Percentiles rank a stretch among this genome's conserved stretches.
Conservation (phyloP, 1,140 invertebrate genomes). For the Drosophila nannoptera region DNA sequence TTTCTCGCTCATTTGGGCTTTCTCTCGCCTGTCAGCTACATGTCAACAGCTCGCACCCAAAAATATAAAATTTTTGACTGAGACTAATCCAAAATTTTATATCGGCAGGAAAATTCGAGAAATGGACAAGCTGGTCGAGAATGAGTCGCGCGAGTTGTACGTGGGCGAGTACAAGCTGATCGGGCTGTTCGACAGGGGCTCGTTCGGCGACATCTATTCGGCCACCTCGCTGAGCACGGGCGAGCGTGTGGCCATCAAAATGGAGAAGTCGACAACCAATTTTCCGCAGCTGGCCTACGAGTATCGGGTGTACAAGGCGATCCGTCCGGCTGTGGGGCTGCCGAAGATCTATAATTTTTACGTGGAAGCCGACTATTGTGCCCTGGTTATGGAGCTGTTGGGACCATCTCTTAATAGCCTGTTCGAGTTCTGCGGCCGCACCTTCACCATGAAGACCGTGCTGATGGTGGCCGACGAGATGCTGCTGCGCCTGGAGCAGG, state of each 20-base stretch:
- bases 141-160: constrained; percentile 16
- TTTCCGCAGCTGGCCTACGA: constrained; percentile 97
- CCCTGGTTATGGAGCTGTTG: constrained; percentile 97
- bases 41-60: no score
- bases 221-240: constrained; percentile 96
- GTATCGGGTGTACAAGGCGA: constrained; percentile 93
- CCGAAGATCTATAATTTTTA: constrained; percentile 95
- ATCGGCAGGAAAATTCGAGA: background rate
- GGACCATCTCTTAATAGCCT: constrained; percentile 97
- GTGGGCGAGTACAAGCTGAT: constrained; percentile 81
- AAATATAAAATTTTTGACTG: no score
- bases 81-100: no score
- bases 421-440: constrained; percentile 95
- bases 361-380: constrained; percentile 93
- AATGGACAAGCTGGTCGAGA: constrained; percentile 36
- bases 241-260: constrained; percentile 97
- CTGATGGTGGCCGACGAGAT: constrained; percentile 97
- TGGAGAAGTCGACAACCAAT: constrained; percentile 92
- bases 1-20: no score
- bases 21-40: no score
- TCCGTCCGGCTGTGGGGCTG: constrained; percentile 94
- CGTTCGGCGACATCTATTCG: constrained; percentile 98
- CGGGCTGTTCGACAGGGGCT: constrained; percentile 93
- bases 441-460: constrained; percentile 98
- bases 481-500: constrained; percentile 92